Evolutionary conservation across 2,113 vertebrate species (phyloP).

Genomic region (Solenodon paradoxus): DNA sequence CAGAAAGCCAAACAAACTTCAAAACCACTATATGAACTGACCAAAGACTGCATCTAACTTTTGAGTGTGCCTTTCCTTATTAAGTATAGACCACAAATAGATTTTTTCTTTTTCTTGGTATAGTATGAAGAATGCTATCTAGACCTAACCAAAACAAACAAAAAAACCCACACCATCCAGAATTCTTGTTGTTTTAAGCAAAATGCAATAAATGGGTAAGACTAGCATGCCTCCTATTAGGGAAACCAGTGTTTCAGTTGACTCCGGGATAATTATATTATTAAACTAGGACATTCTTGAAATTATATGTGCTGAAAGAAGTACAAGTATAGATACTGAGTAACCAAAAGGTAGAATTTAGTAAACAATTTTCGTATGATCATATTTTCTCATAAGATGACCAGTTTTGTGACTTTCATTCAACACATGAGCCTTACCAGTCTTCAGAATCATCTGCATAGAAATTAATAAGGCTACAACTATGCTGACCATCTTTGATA

Average conservation of each 20-base stretch:
- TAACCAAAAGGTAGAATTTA: neutral
- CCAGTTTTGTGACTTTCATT: neutral
- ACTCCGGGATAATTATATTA: neutral
- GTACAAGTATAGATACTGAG: neutral
- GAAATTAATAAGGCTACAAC: neutral
- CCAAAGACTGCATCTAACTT: neutral
- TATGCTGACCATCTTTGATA: neutral
- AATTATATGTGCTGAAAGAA: neutral
- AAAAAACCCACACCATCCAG: neutral
- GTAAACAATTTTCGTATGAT: too few relatives aligned
- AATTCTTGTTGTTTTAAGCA: neutral
- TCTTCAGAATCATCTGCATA: neutral
- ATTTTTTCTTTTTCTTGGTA: neutral
- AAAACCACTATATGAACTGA: neutral
- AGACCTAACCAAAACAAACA: conserved; percentile 16
- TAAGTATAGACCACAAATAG: conserved; percentile 3
- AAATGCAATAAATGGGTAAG: neutral
- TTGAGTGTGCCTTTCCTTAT: neutral
- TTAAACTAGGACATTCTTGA: neutral
- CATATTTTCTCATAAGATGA: neutral
- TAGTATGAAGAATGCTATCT: neutral
- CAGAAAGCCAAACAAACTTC: conserved; percentile 5
- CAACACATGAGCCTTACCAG: neutral
- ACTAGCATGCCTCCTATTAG: neutral
- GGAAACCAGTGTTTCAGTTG: neutral